phyloP scores from a whole-genome alignment of 2,797 vertebrate species.

The Arnoldichthys spilopterus region DNA sequence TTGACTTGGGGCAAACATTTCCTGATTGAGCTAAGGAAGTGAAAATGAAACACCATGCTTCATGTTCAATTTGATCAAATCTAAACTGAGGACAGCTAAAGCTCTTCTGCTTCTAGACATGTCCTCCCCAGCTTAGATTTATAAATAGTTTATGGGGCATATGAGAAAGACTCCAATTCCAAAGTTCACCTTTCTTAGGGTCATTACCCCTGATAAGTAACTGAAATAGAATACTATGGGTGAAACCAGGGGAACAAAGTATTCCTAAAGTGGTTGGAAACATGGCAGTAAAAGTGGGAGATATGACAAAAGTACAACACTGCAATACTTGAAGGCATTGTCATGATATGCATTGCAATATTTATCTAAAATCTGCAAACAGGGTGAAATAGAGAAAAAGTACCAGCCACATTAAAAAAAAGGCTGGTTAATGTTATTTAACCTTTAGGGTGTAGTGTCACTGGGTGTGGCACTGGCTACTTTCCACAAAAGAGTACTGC shows the following conservation, averaged over 20 bases:
- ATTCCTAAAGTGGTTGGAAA: slow-evolving; percentile 1
- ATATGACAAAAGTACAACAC: neutral
- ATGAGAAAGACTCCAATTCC: slow-evolving; percentile 21
- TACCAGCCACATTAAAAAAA: too few relatives aligned
- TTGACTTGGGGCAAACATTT: slow-evolving; percentile 49
- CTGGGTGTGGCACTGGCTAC: too few relatives aligned
- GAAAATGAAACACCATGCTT: slow-evolving; percentile 60
- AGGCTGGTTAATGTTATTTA: too few relatives aligned
- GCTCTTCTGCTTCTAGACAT: slow-evolving; percentile 47
- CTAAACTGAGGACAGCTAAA: slow-evolving; percentile 39
- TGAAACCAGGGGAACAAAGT: slow-evolving; percentile 11
- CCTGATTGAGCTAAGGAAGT: slow-evolving; percentile 50
- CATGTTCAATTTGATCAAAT: slow-evolving; percentile 55
- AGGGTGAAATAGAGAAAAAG: neutral
- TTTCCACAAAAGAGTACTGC: too few relatives aligned
- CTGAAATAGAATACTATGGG: slow-evolving; percentile 26
- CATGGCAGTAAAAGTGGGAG: neutral
- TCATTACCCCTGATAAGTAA: slow-evolving; percentile 32
- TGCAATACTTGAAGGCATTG: neutral
- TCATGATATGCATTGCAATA: neutral
- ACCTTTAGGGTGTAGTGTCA: too few relatives aligned
- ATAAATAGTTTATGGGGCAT: slow-evolving; percentile 44
- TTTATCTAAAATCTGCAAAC: neutral
- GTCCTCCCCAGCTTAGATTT: slow-evolving; percentile 33
- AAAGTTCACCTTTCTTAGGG: slow-evolving; percentile 25